phyloP scores from a whole-genome alignment of 2,113 vertebrate genomes.

The Anseranas semipalmata region DNA sequence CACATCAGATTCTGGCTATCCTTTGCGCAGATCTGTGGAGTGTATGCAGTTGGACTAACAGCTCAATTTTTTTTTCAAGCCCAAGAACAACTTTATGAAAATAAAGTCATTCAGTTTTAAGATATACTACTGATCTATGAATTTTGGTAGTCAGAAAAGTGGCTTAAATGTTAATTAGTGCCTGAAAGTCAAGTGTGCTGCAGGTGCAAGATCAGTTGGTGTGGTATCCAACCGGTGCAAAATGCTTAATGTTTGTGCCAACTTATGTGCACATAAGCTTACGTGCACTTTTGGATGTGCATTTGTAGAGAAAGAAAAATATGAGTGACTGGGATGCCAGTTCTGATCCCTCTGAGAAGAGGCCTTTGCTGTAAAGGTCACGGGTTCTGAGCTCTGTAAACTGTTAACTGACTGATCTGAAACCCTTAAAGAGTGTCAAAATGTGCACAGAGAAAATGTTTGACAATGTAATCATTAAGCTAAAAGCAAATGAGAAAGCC shows the following conservation, averaged over 20 bases:
- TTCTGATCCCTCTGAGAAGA: not conserved
- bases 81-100: not conserved
- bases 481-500: not conserved
- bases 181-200: not conserved
- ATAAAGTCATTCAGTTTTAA: not conserved
- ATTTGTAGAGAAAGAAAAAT: not conserved
- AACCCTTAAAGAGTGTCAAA: not conserved
- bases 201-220: rapidly evolving
- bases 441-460: not conserved
- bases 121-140: not conserved
- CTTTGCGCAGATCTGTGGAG: too few relatives aligned
- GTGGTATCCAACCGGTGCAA: not conserved
- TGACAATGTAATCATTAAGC: not conserved
- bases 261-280: rapidly evolving
- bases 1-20: not conserved
- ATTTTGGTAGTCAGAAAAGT: not conserved
- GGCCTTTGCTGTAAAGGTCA: not conserved
- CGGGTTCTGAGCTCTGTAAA: not conserved
- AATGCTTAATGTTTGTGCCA: not conserved
- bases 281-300: not conserved
- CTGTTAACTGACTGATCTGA: not conserved
- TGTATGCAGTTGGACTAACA: not conserved
- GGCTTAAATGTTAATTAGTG: not conserved
- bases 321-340: not conserved
- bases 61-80: not conserved